Conservation (phyloP, 1,140 invertebrate species). For the Bactericera cockerelli region DNA sequence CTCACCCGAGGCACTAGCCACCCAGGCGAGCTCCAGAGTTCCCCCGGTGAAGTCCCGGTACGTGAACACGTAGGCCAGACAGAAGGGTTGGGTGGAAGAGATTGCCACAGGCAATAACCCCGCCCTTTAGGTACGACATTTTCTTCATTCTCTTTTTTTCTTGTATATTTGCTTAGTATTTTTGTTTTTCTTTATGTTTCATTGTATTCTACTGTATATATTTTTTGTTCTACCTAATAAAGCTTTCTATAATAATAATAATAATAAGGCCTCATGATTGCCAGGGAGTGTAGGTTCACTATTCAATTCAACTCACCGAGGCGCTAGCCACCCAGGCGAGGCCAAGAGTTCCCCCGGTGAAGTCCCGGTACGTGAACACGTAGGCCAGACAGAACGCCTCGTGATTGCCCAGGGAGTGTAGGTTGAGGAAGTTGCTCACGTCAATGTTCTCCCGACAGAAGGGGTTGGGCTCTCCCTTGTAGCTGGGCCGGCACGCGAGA, state of each 20-base stretch:
- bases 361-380: slow-evolving; percentile 95
- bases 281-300: slow-evolving; percentile 94
- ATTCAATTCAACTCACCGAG: slow-evolving; percentile 38
- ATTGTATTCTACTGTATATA: no score
- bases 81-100: no score
- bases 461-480: slow-evolving; percentile 61
- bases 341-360: slow-evolving; percentile 88
- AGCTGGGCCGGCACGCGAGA: slow-evolving; percentile 48
- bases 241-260: no score
- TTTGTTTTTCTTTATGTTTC: no score
- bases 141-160: no score
- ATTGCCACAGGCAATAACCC: no score
- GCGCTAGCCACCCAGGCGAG: slow-evolving; percentile 97
- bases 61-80: slow-evolving; percentile 96
- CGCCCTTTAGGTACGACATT: no score
- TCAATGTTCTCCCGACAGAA: slow-evolving; percentile 98
- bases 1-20: no score
- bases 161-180: no score
- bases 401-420: slow-evolving; percentile 92
- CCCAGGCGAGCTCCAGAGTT: slow-evolving; percentile 95
- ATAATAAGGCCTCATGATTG: slow-evolving; percentile 91
- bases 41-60: slow-evolving; percentile 94
- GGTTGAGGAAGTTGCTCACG: slow-evolving; percentile 96
- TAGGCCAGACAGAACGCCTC: slow-evolving; percentile 97
- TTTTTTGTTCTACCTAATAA: no score